Evolutionary conservation across 92 coral and sea anemone genomes (phyloP).

Genomic region (Blastomussa wellsi): DNA sequence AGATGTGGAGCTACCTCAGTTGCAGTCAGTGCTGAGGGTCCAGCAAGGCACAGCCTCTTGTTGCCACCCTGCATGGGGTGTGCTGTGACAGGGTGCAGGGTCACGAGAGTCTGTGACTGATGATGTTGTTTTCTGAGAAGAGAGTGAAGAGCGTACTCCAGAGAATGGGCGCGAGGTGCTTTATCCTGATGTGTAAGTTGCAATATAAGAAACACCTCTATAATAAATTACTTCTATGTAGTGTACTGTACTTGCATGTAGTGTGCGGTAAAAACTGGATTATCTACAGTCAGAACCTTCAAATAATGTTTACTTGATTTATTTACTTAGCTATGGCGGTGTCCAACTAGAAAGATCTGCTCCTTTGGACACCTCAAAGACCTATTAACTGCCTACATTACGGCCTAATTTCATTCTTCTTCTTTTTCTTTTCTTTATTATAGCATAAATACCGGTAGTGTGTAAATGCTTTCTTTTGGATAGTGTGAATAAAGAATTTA

Average conservation of each 20-base stretch:
- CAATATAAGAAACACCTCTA: constrained; percentile 1
- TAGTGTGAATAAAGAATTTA: too few relatives aligned
- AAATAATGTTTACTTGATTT: too few relatives aligned
- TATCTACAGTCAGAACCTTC: too few relatives aligned
- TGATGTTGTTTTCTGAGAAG: constrained; percentile 84
- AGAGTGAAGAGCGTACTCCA: constrained; percentile 79
- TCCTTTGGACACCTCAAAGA: too few relatives aligned
- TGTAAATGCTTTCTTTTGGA: too few relatives aligned
- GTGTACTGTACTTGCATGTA: not conserved
- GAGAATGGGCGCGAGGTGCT: constrained; percentile 38
- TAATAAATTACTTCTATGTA: too few relatives aligned
- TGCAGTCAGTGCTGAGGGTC: constrained; percentile 75
- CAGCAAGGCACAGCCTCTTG: constrained; percentile 88
- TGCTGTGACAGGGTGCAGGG: constrained; percentile 90
- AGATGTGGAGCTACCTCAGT: constrained; percentile 58
- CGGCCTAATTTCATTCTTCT: too few relatives aligned
- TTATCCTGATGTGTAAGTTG: not conserved
- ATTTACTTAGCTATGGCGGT: too few relatives aligned
- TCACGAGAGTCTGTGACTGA: constrained; percentile 56
- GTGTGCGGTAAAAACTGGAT: not conserved
- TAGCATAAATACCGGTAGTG: too few relatives aligned
- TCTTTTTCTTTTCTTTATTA: too few relatives aligned
- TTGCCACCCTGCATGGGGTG: constrained; percentile 64
- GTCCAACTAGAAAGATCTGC: too few relatives aligned
- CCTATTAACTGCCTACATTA: too few relatives aligned